Conservation (phyloP, 2,888 invertebrate species). For the Sisyra nigra region DNA sequence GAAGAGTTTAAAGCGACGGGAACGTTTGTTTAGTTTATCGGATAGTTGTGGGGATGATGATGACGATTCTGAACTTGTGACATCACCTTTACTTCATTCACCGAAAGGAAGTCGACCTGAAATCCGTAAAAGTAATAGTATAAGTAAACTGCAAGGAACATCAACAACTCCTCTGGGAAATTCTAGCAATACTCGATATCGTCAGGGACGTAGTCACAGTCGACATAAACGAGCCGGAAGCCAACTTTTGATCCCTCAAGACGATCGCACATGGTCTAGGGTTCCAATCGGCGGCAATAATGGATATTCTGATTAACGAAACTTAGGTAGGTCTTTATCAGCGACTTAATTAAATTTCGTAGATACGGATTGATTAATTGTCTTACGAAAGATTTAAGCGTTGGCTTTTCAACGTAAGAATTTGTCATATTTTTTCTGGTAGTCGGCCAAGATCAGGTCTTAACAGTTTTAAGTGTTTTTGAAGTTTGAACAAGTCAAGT, state of each 20-base stretch:
- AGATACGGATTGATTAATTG: too few species aligned
- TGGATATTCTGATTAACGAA: conserved; percentile 23
- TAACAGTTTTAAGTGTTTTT: too few species aligned
- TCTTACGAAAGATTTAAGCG: too few species aligned
- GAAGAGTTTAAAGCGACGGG: conserved; percentile 50
- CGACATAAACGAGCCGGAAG: conserved; percentile 20
- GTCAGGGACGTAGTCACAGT: conserved; percentile 5
- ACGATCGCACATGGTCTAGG: conserved; percentile 21
- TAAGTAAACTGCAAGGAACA: conserved; percentile 20
- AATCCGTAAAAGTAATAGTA: conserved; percentile 27
- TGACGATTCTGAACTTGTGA: conserved; percentile 43
- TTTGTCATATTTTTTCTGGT: too few species aligned
- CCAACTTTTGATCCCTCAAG: conserved; percentile 16
- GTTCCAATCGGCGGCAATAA: conserved; percentile 19
- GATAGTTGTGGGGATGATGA: conserved; percentile 36
- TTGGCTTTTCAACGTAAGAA: too few species aligned
- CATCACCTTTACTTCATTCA: conserved; percentile 40
- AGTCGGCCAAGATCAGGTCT: too few species aligned
- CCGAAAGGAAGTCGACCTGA: conserved; percentile 21
- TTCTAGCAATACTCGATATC: neutral
- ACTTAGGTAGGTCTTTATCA: neutral
- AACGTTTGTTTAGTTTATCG: conserved; percentile 33
- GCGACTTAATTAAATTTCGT: too few species aligned
- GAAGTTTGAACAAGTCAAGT: too few species aligned
- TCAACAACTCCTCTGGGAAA: neutral